phyloP scores from a whole-genome alignment of 2,888 invertebrate species.

The Ephialtes manifestator region DNA sequence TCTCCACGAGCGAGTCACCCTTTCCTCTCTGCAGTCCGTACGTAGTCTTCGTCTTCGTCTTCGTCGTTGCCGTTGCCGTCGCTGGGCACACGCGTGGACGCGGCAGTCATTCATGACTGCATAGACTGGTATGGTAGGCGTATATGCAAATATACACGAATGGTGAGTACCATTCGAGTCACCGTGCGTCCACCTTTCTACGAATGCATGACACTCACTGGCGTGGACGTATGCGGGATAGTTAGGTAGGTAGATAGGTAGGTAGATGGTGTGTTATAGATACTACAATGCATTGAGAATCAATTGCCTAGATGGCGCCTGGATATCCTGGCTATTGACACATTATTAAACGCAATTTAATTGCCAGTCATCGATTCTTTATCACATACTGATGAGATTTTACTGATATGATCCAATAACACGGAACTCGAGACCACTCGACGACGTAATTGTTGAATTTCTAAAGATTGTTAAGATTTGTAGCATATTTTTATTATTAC shows the following conservation, averaged over 20 bases:
- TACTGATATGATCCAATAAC: too few relatives aligned
- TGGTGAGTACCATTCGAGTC: constrained; percentile 7
- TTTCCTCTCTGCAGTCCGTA: constrained; percentile 18
- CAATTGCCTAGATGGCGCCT: background rate
- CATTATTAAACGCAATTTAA: background rate
- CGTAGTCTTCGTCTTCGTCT: too few relatives aligned
- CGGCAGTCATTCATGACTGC: constrained; percentile 41
- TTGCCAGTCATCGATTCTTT: background rate
- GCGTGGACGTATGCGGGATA: constrained; percentile 6
- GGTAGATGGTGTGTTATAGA: background rate
- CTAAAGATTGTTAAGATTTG: too few relatives aligned
- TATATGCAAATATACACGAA: constrained; percentile 36
- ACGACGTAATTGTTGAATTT: too few relatives aligned
- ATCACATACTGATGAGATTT: background rate
- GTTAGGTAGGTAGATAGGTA: too few relatives aligned
- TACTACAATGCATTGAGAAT: background rate
- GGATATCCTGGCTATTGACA: background rate
- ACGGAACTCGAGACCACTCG: too few relatives aligned
- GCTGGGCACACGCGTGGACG: constrained; percentile 26
- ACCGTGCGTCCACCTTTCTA: background rate
- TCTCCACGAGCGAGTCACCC: constrained; percentile 43
- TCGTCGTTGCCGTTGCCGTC: background rate
- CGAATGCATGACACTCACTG: background rate
- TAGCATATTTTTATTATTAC: too few relatives aligned
- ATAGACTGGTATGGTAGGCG: constrained; percentile 30